Evolutionary conservation across 64 coral and sea anemone species (phyloP), one percentile per base, ranked within the genome.

Genomic region (Montipora sp.): DNA sequence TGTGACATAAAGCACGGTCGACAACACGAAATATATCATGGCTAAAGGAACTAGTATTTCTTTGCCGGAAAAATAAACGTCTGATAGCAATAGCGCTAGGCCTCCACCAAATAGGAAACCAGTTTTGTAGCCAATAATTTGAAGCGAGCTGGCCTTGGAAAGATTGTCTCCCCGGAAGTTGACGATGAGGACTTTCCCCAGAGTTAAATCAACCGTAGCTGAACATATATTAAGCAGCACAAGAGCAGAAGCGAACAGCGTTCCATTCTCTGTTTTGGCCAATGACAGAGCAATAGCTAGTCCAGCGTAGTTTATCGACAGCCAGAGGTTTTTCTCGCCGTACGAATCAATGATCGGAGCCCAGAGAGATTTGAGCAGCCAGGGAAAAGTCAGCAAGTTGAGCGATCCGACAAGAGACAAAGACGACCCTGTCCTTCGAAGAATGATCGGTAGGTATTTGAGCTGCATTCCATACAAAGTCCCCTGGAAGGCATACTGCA

Each of bases 321-420:
- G 85, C 92, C 95, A 94, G 19, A 47, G 9, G 86, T 22, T 92
- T 75, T 51, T 94, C 57, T 89, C 58, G 23, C 82, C 74, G 61
- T 89, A 89, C 5, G 46, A 43, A 51, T 94, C 95, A 2, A 98
- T 27, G 7, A 94, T 66, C 16, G 95, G 95, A 5, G 95, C 92
- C 95, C 95, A 98, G 0, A 98, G 46, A 7, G 95, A 87, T 47
- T 94, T 98, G 20, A 94, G 14, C 36, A 98, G 43, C 95, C 95
- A 98, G 8, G 95, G 95, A 44, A 66, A 93, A 47, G 76, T 89
- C 12, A 88, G 14, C 20, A 98, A 47, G n/a, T 94, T 87, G 45
- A 98, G 71, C 5, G 95, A 98, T 50, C 95, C 89, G 4, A 98
- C 74, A 14, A 89, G 76, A 44, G 63, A 65, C 8, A 98, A 71